Conservation (phyloP, 2,888 invertebrate species). For the Palloptera scutellata region DNA sequence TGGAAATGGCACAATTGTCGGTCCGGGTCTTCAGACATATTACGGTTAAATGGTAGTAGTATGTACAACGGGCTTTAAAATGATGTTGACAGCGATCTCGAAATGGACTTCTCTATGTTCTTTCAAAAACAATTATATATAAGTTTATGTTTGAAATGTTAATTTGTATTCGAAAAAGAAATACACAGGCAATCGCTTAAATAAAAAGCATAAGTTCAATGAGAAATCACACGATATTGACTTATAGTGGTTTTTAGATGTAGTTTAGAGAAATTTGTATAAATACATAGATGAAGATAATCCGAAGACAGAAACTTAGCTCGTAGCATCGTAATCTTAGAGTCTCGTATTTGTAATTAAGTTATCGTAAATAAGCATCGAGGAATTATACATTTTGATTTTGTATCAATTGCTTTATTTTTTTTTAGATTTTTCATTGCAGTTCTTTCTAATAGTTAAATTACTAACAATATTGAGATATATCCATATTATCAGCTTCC, state of each 20-base stretch:
- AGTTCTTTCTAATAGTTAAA: constrained; percentile 38
- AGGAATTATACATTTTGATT: constrained; percentile 43
- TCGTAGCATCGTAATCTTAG: background rate
- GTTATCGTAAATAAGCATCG: background rate
- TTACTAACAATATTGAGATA: constrained; percentile 22
- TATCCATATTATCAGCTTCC: constrained; percentile 21
- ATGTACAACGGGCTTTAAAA: no score
- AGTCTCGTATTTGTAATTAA: no score
- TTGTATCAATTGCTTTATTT: constrained; percentile 55
- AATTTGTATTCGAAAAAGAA: constrained; percentile 33
- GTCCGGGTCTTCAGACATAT: background rate
- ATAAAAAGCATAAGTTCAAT: no score
- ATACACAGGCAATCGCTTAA: no score
- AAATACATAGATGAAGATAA: no score
- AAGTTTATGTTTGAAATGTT: constrained; percentile 49
- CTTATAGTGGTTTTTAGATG: no score
- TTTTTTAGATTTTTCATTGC: constrained; percentile 35
- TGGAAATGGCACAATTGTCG: background rate
- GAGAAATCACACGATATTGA: no score
- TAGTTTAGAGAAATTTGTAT: no score
- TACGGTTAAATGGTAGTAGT: background rate
- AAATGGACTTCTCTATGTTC: background rate
- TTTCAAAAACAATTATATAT: no score
- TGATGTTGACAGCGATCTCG: background rate
- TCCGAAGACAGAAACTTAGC: no score